Conservation (phyloP, 2,113 vertebrate species). For the Aldabrachelys gigantea region DNA sequence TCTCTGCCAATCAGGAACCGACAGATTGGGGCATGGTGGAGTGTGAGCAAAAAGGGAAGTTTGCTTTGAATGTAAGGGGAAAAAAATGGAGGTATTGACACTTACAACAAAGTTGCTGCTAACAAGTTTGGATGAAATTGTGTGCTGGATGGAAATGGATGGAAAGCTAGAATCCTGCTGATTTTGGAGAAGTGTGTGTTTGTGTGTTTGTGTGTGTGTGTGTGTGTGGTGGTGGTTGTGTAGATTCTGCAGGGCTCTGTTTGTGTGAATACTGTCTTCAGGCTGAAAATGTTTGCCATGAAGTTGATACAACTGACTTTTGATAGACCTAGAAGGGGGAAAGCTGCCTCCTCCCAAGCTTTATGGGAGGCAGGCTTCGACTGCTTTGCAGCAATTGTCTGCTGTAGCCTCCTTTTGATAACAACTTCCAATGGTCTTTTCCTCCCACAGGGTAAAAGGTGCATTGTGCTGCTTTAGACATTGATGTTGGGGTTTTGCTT, state of each 20-base stretch:
- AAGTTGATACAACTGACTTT: background rate
- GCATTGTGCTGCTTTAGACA: background rate
- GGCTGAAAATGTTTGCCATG: background rate
- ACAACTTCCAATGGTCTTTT: background rate
- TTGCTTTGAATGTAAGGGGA: slow-evolving; percentile 65
- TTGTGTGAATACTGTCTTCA: background rate
- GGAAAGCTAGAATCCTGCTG: background rate
- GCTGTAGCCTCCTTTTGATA: background rate
- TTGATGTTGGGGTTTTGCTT: background rate
- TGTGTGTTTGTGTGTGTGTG: background rate
- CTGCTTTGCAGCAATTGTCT: background rate
- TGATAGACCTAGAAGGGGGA: slow-evolving; percentile 24
- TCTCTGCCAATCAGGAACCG: slow-evolving; percentile 79
- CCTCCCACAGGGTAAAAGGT: background rate
- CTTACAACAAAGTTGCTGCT: slow-evolving; percentile 53
- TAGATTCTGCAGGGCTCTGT: background rate
- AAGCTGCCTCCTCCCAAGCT: background rate
- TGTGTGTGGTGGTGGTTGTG: background rate
- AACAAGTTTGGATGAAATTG: slow-evolving; percentile 54
- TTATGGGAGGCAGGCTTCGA: slow-evolving; percentile 36
- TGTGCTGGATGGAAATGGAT: slow-evolving; percentile 41
- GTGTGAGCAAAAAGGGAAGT: slow-evolving; percentile 68
- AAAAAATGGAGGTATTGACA: slow-evolving; percentile 71
- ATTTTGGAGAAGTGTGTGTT: background rate
- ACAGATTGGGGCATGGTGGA: slow-evolving; percentile 70